A percentile compares a stretch with the other conserved stretches of the same genome.
Evolutionary conservation across 1,140 invertebrate genomes (phyloP).

Genomic region (Lucilia sericata): DNA sequence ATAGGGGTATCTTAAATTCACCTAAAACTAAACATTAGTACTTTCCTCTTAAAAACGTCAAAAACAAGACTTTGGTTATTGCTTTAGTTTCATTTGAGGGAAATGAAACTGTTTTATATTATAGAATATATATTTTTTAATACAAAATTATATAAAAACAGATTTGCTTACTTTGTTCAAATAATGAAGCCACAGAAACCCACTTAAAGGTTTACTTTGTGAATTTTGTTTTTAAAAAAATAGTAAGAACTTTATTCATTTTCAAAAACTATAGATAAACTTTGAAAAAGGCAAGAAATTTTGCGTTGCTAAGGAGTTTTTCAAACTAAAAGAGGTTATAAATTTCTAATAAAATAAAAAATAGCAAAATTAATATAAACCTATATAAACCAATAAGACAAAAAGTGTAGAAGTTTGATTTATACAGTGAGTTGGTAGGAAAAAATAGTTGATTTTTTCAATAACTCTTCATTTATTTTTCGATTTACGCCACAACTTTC

Average conservation of each 20-base stretch:
- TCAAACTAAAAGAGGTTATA: conserved; percentile 3
- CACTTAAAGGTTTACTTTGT: conserved; percentile 47
- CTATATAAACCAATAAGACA: neutral
- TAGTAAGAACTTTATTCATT: conserved; percentile 63
- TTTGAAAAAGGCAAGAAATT: conserved; percentile 6
- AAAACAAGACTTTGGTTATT: neutral
- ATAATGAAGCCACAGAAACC: conserved; percentile 48
- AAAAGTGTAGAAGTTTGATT: too few species aligned
- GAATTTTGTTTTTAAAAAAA: neutral
- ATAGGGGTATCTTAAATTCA: too few species aligned
- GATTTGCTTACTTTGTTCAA: conserved; percentile 37
- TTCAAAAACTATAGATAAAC: conserved; percentile 56
- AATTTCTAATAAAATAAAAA: neutral
- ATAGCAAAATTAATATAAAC: neutral
- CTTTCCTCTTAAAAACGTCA: neutral
- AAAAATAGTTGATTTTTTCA: too few species aligned
- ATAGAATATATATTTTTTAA: neutral
- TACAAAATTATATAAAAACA: neutral
- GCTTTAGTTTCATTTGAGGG: conserved; percentile 22
- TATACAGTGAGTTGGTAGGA: too few species aligned
- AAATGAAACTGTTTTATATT: conserved; percentile 17
- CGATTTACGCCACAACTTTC: too few species aligned
- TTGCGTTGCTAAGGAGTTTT: conserved; percentile 38
- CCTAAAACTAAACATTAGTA: too few species aligned
- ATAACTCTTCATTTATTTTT: too few species aligned